Conservation (phyloP, 1,140 invertebrate genomes). For the Caenorhabditis briggsae region DNA sequence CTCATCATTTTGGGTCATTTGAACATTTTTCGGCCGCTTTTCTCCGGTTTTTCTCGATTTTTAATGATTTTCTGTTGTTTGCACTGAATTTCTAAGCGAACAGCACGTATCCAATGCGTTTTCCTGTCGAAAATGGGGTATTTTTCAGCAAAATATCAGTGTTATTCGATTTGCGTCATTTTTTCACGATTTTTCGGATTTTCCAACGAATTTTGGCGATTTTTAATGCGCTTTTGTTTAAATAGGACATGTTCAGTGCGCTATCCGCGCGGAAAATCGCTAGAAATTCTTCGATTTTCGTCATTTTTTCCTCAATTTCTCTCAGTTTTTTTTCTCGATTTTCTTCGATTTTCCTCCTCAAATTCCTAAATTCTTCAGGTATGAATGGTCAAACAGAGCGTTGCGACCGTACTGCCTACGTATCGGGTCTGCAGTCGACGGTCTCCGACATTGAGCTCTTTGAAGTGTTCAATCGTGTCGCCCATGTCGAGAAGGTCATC, state of each 20-base stretch:
- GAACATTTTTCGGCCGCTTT: too few relatives aligned
- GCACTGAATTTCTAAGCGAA: too few relatives aligned
- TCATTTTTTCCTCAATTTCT: too few relatives aligned
- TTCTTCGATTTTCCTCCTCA: neutral
- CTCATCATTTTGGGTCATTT: too few relatives aligned
- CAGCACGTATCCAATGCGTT: too few relatives aligned
- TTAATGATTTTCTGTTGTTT: too few relatives aligned
- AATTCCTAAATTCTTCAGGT: neutral
- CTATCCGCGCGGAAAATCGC: neutral
- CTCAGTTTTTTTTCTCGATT: neutral
- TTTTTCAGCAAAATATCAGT: too few relatives aligned
- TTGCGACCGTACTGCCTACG: conserved; percentile 38
- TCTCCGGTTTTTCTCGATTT: too few relatives aligned
- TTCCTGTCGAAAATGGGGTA: too few relatives aligned
- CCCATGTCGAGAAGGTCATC: conserved; percentile 39
- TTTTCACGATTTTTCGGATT: neutral
- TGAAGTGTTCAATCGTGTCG: conserved; percentile 27
- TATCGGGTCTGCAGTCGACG: conserved; percentile 25
- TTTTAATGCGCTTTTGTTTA: too few relatives aligned
- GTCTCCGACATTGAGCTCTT: conserved; percentile 33
- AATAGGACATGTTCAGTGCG: too few relatives aligned
- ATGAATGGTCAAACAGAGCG: conserved; percentile 46
- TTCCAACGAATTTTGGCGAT: too few relatives aligned
- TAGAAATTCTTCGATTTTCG: neutral
- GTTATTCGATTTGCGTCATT: neutral